Percentiles rank a stretch among this genome's conserved stretches.
Evolutionary conservation across 2,113 vertebrate species (phyloP).

Genomic region (Grammomys dolichurus): DNA sequence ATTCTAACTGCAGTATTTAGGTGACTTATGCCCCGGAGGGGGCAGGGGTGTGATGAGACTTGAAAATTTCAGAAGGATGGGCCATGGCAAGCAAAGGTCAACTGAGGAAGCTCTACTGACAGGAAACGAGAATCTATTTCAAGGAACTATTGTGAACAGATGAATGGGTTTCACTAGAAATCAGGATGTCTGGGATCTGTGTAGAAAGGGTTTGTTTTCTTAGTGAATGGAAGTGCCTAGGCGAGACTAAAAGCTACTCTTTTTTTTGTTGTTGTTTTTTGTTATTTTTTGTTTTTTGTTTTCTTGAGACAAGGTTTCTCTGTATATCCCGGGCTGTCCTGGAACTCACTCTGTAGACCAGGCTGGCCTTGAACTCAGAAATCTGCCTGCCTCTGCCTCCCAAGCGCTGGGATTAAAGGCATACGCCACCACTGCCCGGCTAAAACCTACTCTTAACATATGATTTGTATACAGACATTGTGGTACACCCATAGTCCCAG

Average conservation of each 20-base stretch:
- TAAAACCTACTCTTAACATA: neutral
- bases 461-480: neutral
- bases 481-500: neutral
- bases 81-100: neutral
- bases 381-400: too few species aligned
- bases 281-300: too few species aligned
- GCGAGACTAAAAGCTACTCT: neutral
- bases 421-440: too few species aligned
- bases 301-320: too few species aligned
- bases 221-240: neutral
- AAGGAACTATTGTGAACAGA: neutral
- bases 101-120: neutral
- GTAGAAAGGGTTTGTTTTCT: neutral
- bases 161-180: neutral
- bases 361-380: too few species aligned
- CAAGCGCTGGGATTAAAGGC: too few species aligned
- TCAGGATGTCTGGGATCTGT: neutral
- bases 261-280: too few species aligned
- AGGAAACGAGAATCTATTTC: neutral
- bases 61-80: neutral
- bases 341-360: too few species aligned
- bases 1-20: neutral
- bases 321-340: too few species aligned
- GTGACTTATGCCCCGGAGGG: neutral
- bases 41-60: neutral